Base-by-base conservation (phyloP, 2,113 vertebrate genomes). In the Peromyscus polionotus region DNA sequence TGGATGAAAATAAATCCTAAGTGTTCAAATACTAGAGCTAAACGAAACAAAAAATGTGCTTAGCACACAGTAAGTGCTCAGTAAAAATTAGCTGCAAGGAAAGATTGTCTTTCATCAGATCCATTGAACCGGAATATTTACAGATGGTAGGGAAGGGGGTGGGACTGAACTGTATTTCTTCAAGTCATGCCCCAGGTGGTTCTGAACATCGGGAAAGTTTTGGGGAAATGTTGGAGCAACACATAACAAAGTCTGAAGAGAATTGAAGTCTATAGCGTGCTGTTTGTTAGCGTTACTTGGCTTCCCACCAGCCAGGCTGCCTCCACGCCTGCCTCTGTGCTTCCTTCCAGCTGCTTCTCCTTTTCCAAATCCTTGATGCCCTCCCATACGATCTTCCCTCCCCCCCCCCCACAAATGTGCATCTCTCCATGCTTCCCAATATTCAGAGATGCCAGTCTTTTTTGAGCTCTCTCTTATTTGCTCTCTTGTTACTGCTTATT, bases 281-380 rank as follows among this genome's bases (percentile, higher is more conserved):
- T 59, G 2, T 19, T 17, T 31, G 4, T 61, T 91, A 4, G n/a
- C 72, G 7, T 39, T 77, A 24, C 36, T 51, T 28, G n/a, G 65
- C 14, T 67, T 42, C 33, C 67, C 1, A 28, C 26, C 10, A 2
- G 20, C 17, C 0, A 13, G 57, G 11, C 65, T 57, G 24, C 20
- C 8, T 20, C 39, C 6, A 3, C 0, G 5, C n/a, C n/a, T 2
- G 4, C 4, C 22, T 26, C 17, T 9, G 1, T 10, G 36, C 26
- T 24, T 45, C 4, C 48, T 14, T 65, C 6, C 14, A 1, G 12
- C 17, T 33, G 2, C 77, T 67, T 26, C 7, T 4, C 45, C 5
- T 22, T 81, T 5, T 63, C 26, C 9, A 36, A 59, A 67, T 61
- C 39, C 31, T 48, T 68, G 63, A 22, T 67, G 63, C 63, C 16